A percentile compares a stretch with the other conserved stretches of the same genome.
phyloP scores from a whole-genome alignment of 2,797 vertebrate genomes.

The Spondyliosoma cantharus region DNA sequence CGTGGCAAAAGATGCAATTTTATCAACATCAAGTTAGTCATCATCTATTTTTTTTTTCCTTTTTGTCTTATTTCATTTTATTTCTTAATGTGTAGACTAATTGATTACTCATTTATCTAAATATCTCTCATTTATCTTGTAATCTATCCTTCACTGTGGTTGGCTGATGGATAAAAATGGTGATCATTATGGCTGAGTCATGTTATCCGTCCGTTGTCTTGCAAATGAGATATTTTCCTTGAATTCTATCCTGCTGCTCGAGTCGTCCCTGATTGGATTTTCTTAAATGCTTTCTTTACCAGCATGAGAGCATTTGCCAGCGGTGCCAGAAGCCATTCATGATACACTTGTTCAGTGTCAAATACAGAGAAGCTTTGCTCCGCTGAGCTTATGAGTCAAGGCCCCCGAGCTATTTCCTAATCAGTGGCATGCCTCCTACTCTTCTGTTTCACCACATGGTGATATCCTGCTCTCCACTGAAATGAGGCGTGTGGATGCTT shows the following conservation, averaged over 20 bases:
- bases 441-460: constrained; percentile 71
- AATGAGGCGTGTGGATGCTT: constrained; percentile 66
- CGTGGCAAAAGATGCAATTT: background rate
- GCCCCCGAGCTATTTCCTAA: constrained; percentile 72
- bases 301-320: constrained; percentile 51
- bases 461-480: constrained; percentile 74
- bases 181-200: constrained; percentile 8
- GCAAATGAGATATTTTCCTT: constrained; percentile 41
- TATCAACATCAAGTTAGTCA: no score
- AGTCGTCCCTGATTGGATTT: constrained; percentile 38
- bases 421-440: constrained; percentile 65
- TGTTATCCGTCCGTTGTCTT: constrained; percentile 37
- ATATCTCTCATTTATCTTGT: background rate
- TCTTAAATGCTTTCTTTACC: constrained; percentile 51
- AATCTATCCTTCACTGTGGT: background rate
- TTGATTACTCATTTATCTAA: background rate
- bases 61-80: background rate
- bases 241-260: constrained; percentile 20
- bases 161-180: background rate
- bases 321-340: constrained; percentile 51
- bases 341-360: constrained; percentile 77
- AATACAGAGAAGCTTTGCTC: constrained; percentile 63
- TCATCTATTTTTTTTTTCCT: background rate
- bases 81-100: background rate
- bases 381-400: constrained; percentile 71